A percentile compares a stretch with the other conserved stretches of the same genome.
Evolutionary conservation across 1,140 invertebrate genomes (phyloP).

Genomic region (Caenorhabditis remanei): DNA sequence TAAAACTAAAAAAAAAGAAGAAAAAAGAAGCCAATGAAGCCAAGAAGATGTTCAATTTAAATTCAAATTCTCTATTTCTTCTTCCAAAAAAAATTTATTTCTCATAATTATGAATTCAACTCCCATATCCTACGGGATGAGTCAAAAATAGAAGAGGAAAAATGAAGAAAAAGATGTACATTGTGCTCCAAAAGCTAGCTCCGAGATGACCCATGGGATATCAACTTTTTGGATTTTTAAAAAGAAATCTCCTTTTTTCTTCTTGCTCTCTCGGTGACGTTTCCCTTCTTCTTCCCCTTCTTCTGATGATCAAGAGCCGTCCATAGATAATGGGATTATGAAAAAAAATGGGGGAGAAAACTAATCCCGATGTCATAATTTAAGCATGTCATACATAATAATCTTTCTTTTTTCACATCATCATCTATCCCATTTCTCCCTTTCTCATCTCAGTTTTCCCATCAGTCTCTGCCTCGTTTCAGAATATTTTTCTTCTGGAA

Average conservation of each 20-base stretch:
- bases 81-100: background rate
- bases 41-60: slow-evolving; percentile 17
- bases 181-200: background rate
- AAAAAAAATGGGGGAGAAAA: background rate
- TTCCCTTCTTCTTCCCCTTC: background rate
- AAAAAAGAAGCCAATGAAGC: slow-evolving; percentile 18
- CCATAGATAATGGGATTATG: slow-evolving; percentile 33
- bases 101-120: slow-evolving; percentile 10
- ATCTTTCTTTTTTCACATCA: background rate
- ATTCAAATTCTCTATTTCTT: background rate
- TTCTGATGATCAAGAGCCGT: background rate
- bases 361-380: slow-evolving; percentile 26
- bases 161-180: slow-evolving; percentile 9
- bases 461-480: background rate
- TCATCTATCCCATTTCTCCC: background rate
- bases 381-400: slow-evolving; percentile 35
- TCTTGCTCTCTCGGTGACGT: background rate
- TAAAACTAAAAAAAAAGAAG: background rate
- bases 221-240: background rate
- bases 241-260: slow-evolving; percentile 24
- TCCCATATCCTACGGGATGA: background rate
- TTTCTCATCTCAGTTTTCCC: slow-evolving; percentile 6
- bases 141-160: background rate
- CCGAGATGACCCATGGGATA: slow-evolving; percentile 38
- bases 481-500: slow-evolving; percentile 35